These are phyloP conservation scores for Enteromius fasciolatus DNA, from an alignment of 2,797 vertebrate species.

Conservation along the genomic window DNA sequence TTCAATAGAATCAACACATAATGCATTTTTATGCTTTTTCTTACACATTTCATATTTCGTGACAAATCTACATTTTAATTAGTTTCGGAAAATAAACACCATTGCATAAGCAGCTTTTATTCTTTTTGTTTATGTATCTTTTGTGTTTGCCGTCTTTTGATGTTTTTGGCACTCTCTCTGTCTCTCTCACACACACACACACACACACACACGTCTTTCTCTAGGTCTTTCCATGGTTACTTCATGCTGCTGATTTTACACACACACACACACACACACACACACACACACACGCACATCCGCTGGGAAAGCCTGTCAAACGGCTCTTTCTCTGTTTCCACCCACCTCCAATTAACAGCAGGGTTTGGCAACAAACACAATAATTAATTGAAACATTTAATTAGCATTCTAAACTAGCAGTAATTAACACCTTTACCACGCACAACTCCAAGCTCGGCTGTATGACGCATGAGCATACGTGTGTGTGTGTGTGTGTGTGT, in stretches of 20 bases:
- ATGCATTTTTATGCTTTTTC: slow-evolving; percentile 5
- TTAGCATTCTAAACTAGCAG: slow-evolving; percentile 86
- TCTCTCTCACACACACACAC: neutral
- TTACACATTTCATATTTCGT: neutral
- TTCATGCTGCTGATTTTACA: slow-evolving; percentile 57
- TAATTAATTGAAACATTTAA: slow-evolving; percentile 87
- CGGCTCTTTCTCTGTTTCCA: slow-evolving; percentile 67
- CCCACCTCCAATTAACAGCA: slow-evolving; percentile 77
- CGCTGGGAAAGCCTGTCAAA: slow-evolving; percentile 60
- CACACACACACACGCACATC: slow-evolving; percentile 57
- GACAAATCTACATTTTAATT: slow-evolving; percentile 11
- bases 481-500: slow-evolving; percentile 47
- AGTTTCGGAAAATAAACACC: neutral
- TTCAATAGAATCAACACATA: neutral
- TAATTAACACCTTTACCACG: slow-evolving; percentile 90
- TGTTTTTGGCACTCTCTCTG: slow-evolving; percentile 9
- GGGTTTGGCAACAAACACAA: slow-evolving; percentile 81
- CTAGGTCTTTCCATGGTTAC: slow-evolving; percentile 18
- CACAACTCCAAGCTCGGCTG: slow-evolving; percentile 72
- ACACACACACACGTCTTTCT: slow-evolving; percentile 4
- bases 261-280: neutral
- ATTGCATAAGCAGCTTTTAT: slow-evolving; percentile 19
- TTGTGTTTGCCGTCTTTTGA: slow-evolving; percentile 1
- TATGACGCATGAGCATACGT: slow-evolving; percentile 74
- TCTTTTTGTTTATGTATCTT: slow-evolving; percentile 27